Evolutionary conservation across 2,888 invertebrate genomes (phyloP), one percentile per base, ranked within the genome.

Genomic region (Tinea semifulvella): DNA sequence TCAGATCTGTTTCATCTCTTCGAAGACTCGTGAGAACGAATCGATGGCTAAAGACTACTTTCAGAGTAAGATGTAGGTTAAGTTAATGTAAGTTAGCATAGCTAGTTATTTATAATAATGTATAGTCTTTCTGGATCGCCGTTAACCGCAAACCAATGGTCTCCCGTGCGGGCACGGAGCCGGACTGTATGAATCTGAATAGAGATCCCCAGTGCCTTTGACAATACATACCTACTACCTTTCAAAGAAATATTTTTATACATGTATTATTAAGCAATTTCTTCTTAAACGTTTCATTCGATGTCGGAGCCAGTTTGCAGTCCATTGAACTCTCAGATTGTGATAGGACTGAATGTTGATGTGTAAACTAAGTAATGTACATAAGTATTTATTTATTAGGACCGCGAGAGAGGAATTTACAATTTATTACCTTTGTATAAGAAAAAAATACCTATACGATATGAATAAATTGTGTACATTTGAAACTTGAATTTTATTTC

Each of bases 1-100:
- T 75, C 77, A 74, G 79, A 79, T 77, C 73, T 73, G 80, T 79
- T 79, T 79, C 72, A 79, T 80, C 79, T 79, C 65, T 76, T 80
- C 79, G 79, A 79, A 80, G 79, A 79, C 58, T 77, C 76, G 62
- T 60, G 68, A 60, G 65, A 64, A 66, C 70, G 44, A 71, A 73
- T 75, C 73, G 77, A 75, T 73, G 67, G 67, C 70, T 80, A 74
- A 80, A 77, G 77, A 79, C 75, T 79, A 76, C 65, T 72, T 68
- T 72, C 61, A 68, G 31, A 60, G 50, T 77, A 74, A 74, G 71
- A 55, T 63, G 56, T 65, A 58, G 48, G 17, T 45, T 77, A 76
- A 75, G 71, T 61, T 65, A 52, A 39, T 60, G 18, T 77, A 76
- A 72, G 73, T 71, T 67, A 67, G 68, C 68, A 63, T 74, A 74